phyloP scores from a whole-genome alignment of 2,888 invertebrate species.

The Onchidella celtica region DNA sequence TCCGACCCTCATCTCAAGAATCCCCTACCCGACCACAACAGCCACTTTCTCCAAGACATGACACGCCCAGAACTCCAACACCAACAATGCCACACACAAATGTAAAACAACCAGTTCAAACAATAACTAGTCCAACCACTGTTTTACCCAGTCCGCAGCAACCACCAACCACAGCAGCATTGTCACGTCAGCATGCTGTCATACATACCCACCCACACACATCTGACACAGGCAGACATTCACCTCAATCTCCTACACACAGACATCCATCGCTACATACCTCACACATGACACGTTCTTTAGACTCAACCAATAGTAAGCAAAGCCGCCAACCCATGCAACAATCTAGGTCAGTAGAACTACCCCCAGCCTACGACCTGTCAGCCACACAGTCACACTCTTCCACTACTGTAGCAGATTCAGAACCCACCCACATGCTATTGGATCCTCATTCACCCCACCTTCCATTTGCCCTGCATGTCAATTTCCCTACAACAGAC shows the following conservation, averaged over 20 bases:
- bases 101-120: background rate
- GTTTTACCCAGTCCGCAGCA: background rate
- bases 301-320: background rate
- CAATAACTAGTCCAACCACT: background rate
- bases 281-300: background rate
- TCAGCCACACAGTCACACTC: conserved; percentile 17
- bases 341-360: conserved; percentile 24
- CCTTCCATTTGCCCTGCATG: conserved; percentile 18
- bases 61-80: background rate
- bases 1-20: conserved; percentile 6
- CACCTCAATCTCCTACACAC: background rate
- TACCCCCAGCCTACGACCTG: conserved; percentile 43
- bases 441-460: conserved; percentile 38
- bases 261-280: conserved; percentile 11
- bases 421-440: conserved; percentile 47
- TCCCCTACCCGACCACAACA: background rate
- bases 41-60: background rate
- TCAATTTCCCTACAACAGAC: conserved; percentile 38
- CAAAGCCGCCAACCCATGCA: background rate
- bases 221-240: background rate
- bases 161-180: background rate
- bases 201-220: background rate
- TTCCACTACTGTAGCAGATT: conserved; percentile 23
- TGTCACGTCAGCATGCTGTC: background rate
- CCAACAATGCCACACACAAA: conserved; percentile 14